Percentiles rank a stretch among this genome's conserved stretches.
Evolutionary conservation across 2,888 invertebrate species (phyloP).

Genomic region (Fragum fragum): DNA sequence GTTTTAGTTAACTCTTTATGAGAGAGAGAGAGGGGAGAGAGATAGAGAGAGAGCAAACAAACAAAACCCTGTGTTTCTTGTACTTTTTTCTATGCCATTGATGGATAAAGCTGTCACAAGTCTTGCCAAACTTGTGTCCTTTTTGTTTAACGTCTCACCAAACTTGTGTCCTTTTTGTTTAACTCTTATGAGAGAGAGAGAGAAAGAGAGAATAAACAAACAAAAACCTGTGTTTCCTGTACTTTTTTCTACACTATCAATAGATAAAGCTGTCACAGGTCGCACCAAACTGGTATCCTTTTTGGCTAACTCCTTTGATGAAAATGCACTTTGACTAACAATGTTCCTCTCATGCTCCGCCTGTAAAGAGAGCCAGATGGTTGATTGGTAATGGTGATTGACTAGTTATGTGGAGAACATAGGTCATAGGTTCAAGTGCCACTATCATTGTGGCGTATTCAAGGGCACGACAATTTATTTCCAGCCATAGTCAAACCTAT

Average conservation of each 20-base stretch:
- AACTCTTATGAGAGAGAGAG: neutral
- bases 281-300: conserved; percentile 75
- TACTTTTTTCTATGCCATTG: conserved; percentile 33
- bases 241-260: conserved; percentile 43
- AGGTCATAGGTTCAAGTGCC: too few relatives aligned
- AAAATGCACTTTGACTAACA: conserved; percentile 76
- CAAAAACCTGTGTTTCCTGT: conserved; percentile 34
- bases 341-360: conserved; percentile 78
- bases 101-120: conserved; percentile 64
- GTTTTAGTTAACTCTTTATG: conserved; percentile 66
- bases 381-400: too few relatives aligned
- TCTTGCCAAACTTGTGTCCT: conserved; percentile 73
- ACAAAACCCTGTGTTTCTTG: too few relatives aligned
- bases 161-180: neutral
- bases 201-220: too few relatives aligned
- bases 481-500: too few relatives aligned
- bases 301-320: conserved; percentile 74
- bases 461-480: too few relatives aligned
- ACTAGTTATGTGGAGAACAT: too few relatives aligned
- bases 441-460: too few relatives aligned
- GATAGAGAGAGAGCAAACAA: too few relatives aligned
- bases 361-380: too few relatives aligned
- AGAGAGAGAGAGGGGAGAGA: too few relatives aligned
- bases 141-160: conserved; percentile 73
- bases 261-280: conserved; percentile 62